Evolutionary conservation across 2,113 vertebrate species (phyloP), one percentile per base, ranked within the genome.

Genomic region (Pyxicephalus adspersus): DNA sequence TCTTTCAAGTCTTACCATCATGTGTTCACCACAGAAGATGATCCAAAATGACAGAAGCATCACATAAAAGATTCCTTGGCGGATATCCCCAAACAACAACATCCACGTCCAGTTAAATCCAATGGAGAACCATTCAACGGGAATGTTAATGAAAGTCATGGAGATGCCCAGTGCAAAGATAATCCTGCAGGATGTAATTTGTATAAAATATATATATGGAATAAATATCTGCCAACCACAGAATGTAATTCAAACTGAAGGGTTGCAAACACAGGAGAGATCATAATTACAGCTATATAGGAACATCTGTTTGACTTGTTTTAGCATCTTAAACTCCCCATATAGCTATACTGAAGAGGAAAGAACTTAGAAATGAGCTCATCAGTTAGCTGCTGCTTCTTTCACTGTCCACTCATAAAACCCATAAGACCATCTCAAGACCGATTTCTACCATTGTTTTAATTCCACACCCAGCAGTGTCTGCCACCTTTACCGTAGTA

Each of bases 31-130:
- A 0, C 98, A 99, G 90, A 99, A 99, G 88, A 99, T 96, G 89
- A 99, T 98, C 98, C 98, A 99, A 85, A 99, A 99, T 0, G 96
- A 99, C 23, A 99, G 94, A n/a, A 99, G 93, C 96, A 97, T 96
- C 38, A 96, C 96, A 2, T 99, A 99, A 91, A 99, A 99, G 86
- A 99, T 94, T 70, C 98, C 98, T 88, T 99, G 97, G 20, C 97
- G 92, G 73, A 99, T 97, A 85, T 99, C 98, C 26, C 96, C 96
- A 0, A 99, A 99, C 9, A 99, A 89, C 76, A 99, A 88, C 98
- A 99, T 98, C 98, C 98, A 99, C 0, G 97, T 99, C 98, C 98
- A 99, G 89, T 99, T 93, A 82, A 97, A 98, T 4, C 97, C 96
- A 0, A 99, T 91, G 20, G 98, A 99, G 88, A 99, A 98, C 98